Conservation (phyloP, 2,113 vertebrate genomes). For the Noturus placidus region DNA sequence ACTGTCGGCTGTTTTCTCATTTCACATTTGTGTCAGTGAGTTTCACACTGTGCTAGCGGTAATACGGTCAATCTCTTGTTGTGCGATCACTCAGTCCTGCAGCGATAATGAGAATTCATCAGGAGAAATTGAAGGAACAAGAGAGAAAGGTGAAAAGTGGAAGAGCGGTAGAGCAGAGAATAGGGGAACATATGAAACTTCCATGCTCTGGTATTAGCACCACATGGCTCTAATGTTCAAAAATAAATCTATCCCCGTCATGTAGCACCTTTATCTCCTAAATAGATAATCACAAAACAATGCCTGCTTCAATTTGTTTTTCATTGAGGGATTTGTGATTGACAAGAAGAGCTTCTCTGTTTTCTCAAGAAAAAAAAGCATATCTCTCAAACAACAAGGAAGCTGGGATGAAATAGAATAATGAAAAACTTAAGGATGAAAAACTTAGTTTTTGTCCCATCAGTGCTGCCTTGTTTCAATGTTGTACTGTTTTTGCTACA, state of each 20-base stretch:
- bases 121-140: background rate
- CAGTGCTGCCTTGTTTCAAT: background rate
- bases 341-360: background rate
- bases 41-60: background rate
- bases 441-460: background rate
- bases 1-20: slow-evolving; percentile 27
- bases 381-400: background rate
- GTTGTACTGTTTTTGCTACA: background rate
- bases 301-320: background rate
- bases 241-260: background rate
- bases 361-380: background rate
- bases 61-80: background rate
- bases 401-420: background rate
- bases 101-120: slow-evolving; percentile 6
- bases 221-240: background rate
- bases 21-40: slow-evolving; percentile 1
- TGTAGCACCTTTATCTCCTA: background rate
- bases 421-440: background rate
- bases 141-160: background rate
- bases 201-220: background rate
- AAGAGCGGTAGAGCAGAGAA: background rate
- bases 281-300: background rate
- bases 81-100: background rate
- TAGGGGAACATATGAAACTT: background rate
- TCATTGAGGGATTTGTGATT: background rate